Conservation (phyloP, 2,797 vertebrate species). For the Brachyalestes nurse region DNA sequence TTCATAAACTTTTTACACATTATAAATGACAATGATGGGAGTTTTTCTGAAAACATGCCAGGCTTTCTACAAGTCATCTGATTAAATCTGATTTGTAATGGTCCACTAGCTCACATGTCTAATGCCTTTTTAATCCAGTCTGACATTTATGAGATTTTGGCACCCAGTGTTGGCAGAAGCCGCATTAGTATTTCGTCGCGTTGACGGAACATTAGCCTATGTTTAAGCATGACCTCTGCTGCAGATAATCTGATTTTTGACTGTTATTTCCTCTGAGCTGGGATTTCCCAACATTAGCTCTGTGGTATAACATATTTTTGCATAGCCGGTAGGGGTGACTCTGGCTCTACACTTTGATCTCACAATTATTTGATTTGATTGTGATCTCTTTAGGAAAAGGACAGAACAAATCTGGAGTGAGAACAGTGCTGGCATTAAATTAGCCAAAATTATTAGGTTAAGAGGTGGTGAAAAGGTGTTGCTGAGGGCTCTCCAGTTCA, state of each 20-base stretch:
- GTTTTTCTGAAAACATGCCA: neutral
- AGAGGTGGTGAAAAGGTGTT: too few species aligned
- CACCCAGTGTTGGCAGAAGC: conserved; percentile 12
- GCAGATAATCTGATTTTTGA: conserved; percentile 22
- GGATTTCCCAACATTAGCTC: neutral
- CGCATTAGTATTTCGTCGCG: conserved; percentile 2
- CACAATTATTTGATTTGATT: neutral
- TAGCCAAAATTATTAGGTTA: too few species aligned
- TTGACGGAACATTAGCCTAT: conserved; percentile 11
- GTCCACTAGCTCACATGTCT: conserved; percentile 14
- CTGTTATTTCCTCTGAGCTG: neutral
- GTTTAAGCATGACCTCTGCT: neutral
- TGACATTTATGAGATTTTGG: conserved; percentile 28
- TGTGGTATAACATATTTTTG: neutral
- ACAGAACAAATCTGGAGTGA: too few species aligned
- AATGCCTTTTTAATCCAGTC: conserved; percentile 17
- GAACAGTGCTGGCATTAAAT: too few species aligned
- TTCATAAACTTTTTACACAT: neutral
- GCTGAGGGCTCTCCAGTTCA: too few species aligned
- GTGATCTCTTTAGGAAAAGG: neutral
- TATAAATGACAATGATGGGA: neutral
- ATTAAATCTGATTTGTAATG: conserved; percentile 14
- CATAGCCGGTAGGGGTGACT: neutral
- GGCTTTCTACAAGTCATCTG: neutral
- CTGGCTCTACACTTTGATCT: neutral